These are phyloP conservation scores for Drosophila planitibia DNA, from an alignment of 2,888 invertebrate species.

Conservation along the genomic window DNA sequence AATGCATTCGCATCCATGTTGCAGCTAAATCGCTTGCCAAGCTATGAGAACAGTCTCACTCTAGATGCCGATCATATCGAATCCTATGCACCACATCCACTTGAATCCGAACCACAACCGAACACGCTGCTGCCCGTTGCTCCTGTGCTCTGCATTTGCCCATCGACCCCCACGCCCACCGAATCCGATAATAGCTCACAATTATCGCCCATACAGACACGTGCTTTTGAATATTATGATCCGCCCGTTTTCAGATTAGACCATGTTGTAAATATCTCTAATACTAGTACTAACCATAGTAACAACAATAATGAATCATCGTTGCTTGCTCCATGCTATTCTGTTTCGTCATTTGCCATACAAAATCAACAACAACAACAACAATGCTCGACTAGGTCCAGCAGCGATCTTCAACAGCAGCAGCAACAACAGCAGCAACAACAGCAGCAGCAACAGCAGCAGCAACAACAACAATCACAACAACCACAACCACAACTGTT, in stretches of 20 bases:
- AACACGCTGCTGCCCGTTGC: constrained; percentile 64
- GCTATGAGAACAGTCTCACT: constrained; percentile 41
- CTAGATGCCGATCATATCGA: constrained; percentile 25
- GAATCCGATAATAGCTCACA: constrained; percentile 76
- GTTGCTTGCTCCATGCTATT: constrained; percentile 85
- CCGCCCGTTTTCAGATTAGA: constrained; percentile 57
- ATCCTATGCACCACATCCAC: constrained; percentile 9
- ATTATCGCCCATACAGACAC: constrained; percentile 35
- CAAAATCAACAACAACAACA: constrained; percentile 63
- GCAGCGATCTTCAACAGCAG: constrained; percentile 78
- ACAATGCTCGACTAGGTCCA: constrained; percentile 83
- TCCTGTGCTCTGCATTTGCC: constrained; percentile 80
- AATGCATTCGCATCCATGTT: constrained; percentile 62
- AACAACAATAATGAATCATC: constrained; percentile 84
- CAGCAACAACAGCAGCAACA: constrained; percentile 77
- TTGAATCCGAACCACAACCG: background rate
- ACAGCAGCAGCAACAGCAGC: constrained; percentile 55
- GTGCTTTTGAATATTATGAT: constrained; percentile 41
- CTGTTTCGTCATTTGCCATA: constrained; percentile 80
- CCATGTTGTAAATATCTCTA: constrained; percentile 74
- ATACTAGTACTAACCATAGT: constrained; percentile 78
- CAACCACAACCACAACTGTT: constrained; percentile 78
- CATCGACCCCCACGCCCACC: constrained; percentile 83
- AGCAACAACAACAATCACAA: constrained; percentile 73
- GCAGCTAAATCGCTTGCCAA: constrained; percentile 62